Conservation (phyloP, 2,113 vertebrate species). For the Bambusicola thoracicus region DNA sequence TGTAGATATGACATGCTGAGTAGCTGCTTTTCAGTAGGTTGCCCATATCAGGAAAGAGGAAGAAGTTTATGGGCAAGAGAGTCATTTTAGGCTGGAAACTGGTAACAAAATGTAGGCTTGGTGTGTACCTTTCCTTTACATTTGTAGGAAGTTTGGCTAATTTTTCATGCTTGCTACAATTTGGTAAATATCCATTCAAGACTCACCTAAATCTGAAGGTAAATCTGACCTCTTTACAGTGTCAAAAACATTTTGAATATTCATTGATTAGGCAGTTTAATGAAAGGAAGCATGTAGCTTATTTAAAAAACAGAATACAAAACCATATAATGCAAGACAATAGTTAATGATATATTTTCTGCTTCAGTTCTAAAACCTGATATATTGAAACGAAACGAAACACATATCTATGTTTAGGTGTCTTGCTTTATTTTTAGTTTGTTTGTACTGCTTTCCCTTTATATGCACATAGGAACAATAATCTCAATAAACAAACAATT, state of each 20-base stretch:
- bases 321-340: neutral
- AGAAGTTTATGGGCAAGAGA: neutral
- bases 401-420: neutral
- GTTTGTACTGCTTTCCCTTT: neutral
- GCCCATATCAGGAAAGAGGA: neutral
- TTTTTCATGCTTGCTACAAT: neutral
- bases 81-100: neutral
- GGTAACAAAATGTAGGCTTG: neutral
- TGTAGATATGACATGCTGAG: rapidly evolving
- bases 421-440: neutral
- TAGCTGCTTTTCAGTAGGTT: neutral
- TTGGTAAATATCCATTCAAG: neutral
- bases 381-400: neutral
- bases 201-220: neutral
- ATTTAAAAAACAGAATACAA: neutral
- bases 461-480: neutral
- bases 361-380: neutral
- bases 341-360: neutral
- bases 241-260: neutral
- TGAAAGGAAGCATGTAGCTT: rapidly evolving
- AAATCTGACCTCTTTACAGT: neutral
- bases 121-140: neutral
- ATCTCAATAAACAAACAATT: neutral
- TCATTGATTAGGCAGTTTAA: neutral
- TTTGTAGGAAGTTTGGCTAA: neutral